Conservation (phyloP, 2,113 vertebrate species). For the rat (Rattus norvegicus) region DNA sequence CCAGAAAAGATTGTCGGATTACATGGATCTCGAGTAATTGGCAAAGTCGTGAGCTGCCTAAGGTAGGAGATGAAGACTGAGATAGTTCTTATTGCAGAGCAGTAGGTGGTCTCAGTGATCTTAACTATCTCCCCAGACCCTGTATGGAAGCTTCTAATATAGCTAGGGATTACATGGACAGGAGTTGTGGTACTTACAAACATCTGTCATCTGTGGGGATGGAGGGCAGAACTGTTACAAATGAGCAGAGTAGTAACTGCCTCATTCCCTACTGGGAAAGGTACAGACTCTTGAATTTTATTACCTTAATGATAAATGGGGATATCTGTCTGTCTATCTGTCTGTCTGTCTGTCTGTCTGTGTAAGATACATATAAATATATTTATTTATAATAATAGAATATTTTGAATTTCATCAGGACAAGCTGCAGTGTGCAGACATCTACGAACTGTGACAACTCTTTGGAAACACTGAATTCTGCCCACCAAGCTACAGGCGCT, state of each 20-base stretch:
- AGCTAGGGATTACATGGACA: background rate
- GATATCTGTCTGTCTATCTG: too few species aligned
- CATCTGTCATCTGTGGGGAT: background rate
- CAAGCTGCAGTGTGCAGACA: conserved; percentile 83
- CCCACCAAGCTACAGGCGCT: conserved; percentile 78
- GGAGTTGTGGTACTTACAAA: background rate
- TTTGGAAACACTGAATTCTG: conserved; percentile 83
- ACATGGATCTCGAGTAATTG: background rate
- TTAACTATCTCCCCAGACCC: background rate
- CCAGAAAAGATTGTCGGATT: too few species aligned
- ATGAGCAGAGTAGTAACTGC: background rate
- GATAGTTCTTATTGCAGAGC: background rate
- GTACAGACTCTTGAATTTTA: background rate
- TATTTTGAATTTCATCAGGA: conserved; percentile 82
- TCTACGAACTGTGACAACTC: conserved; percentile 79
- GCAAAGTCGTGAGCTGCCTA: background rate
- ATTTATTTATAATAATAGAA: conserved; percentile 54
- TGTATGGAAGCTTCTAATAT: background rate
- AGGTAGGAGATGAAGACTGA: background rate
- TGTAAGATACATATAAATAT: too few species aligned
- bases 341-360: too few species aligned
- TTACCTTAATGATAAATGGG: background rate
- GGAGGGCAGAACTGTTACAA: background rate
- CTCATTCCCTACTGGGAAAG: background rate
- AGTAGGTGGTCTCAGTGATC: background rate